A percentile compares a stretch with the other conserved stretches of the same genome.
phyloP scores from a whole-genome alignment of 2,797 vertebrate species.

The Carduelis carduelis region DNA sequence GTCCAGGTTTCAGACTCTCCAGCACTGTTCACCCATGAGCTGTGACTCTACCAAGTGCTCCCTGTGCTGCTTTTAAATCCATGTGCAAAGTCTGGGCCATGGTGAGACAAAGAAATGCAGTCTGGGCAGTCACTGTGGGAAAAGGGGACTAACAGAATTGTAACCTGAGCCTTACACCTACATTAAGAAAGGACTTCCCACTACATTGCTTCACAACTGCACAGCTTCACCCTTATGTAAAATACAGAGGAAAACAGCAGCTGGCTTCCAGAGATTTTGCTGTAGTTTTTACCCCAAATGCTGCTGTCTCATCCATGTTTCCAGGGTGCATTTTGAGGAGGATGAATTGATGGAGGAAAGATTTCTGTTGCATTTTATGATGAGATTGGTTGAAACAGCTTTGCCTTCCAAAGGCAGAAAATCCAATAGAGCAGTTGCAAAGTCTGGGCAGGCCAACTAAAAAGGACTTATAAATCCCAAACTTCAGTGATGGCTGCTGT shows the following conservation, averaged over 20 bases:
- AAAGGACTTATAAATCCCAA: not conserved
- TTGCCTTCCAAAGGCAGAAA: not conserved
- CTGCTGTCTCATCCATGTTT: not conserved
- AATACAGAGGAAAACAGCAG: not conserved
- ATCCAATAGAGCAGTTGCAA: not conserved
- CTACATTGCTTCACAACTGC: not conserved
- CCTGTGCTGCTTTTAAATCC: not conserved
- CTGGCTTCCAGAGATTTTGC: not conserved
- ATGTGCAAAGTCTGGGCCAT: not conserved
- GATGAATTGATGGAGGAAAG: not conserved
- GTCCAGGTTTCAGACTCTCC: not conserved
- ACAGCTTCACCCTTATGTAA: not conserved
- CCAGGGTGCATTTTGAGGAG: not conserved
- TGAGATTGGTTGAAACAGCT: not conserved
- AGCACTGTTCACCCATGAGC: fast-evolving
- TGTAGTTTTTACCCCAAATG: not conserved
- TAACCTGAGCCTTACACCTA: not conserved
- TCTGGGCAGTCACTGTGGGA: not conserved
- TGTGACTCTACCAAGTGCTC: not conserved
- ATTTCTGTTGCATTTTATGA: not conserved
- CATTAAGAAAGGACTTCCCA: not conserved
- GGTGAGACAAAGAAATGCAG: not conserved
- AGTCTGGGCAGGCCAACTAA: not conserved
- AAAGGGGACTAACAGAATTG: not conserved
- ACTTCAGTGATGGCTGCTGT: not conserved